Base-by-base conservation (phyloP, 2,113 vertebrate species). In the Zosterops pallidus region DNA sequence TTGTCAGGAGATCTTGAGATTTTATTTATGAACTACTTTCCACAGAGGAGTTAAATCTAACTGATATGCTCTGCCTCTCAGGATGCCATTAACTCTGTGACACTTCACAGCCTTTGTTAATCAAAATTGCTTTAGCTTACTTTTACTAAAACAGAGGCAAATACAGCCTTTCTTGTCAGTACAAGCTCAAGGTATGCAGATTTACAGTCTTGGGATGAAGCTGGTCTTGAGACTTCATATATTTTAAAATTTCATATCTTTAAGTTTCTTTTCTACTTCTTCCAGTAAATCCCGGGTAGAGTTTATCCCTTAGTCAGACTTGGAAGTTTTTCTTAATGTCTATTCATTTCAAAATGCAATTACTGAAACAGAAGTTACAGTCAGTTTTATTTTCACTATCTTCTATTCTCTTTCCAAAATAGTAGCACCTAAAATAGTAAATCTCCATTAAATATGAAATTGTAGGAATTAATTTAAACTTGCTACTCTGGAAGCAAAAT, bases 11-110 rank as follows among this genome's bases (percentile, higher is more conserved):
- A 96, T 74, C 76, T 63, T 89, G 78, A 90, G 79, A 85, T 88
- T 96, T 97, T 97, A 96, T 96, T 97, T 95, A 96, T 95, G 84
- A 96, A 92, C 92, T 93, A 94, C 87, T 94, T 97, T 97, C 65
- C 68, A 86, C n/a, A 77, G 95, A 96, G 85, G 77, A 92, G 80
- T 97, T 96, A 96, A 95, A 95, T 93, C 85, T 97, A 94, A 77
- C 89, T 94, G 95, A 95, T 96, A 83, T 67, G 72, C 63, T 76
- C 76, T 97, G 71, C 68, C 53, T 96, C 87, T 97, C 88, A 95
- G 57, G 82, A 94, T 96, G 39, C 85, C 91, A 94, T 95, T 97
- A 95, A 89, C 92, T 93, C 67, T 79, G 42, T 95, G 92, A 95
- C 68, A 87, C 53, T 90, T 97, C 77, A 94, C 89, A 97, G 89